Evolutionary conservation across 37 sponge, comb jelly and placozoan species (phyloP), one percentile per base, ranked within the genome.

Genomic region (Halichondria panicea): DNA sequence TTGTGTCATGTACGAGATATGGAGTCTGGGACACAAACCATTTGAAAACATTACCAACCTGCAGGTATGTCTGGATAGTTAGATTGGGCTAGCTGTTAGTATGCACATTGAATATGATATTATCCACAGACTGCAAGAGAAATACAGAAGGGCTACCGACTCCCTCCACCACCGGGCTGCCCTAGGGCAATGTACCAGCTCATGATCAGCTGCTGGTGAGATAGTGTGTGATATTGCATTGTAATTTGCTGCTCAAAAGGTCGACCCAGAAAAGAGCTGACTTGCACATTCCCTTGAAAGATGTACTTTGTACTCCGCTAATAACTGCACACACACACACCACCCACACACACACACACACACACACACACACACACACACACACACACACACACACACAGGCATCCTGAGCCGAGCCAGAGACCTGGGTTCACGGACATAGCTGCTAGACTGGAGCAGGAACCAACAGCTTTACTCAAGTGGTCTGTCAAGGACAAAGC

Each of bases 161-260:
- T 90, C 33, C n/a, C 85, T 46, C 91, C 91, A 21, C 91, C 91
- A 46, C 86, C 91, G 39, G 91, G 91, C 28, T 85, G 86, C 33
- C 86, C 91, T 0, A 63, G 68, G 48, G 80, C 72, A 0, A 54
- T 90, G 11, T 90, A 90, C 43, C 24, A 44, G 9, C 19, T 90
- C 63, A 90, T 90, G 91, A 90, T 90, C 22, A 55, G 54, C 9
- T 90, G 85, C n/a, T 90, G 91, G 91, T 90, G 25, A 55, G 86
- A 38, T 4, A 43, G 24, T 44, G 24, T 21, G 60, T 58, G 60
- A 7, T n/a, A n/a, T n/a, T n/a, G n/a, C n/a, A n/a, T n/a, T n/a
- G n/a, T n/a, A n/a, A n/a, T n/a, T n/a, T n/a, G n/a, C n/a, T n/a
- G n/a, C n/a, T n/a, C n/a, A n/a, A n/a, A n/a, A n/a, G n/a, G n/a